Evolutionary conservation across 2,888 invertebrate genomes (phyloP).

Genomic region (Cantharis flavilabris): DNA sequence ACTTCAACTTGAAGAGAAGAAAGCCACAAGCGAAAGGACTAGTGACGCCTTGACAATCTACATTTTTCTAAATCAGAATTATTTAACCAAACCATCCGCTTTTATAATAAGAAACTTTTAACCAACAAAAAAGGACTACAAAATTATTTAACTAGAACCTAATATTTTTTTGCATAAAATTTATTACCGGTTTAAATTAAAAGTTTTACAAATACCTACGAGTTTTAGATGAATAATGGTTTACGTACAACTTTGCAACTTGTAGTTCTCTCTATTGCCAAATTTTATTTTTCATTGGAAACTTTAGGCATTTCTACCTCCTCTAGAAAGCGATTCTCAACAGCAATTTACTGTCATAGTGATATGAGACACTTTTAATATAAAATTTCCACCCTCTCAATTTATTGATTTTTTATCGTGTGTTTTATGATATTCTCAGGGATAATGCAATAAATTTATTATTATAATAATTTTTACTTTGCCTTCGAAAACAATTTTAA

Average conservation of each 20-base stretch:
- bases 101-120: neutral
- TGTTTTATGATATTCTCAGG: neutral
- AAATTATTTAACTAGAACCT: neutral
- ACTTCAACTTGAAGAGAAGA: neutral
- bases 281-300: slow-evolving; percentile 8
- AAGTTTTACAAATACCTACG: slow-evolving; percentile 5
- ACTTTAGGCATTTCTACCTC: slow-evolving; percentile 14
- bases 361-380: slow-evolving; percentile 15
- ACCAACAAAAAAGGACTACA: neutral
- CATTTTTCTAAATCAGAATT: neutral
- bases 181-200: slow-evolving; percentile 13
- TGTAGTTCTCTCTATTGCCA: slow-evolving; percentile 13
- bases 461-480: neutral
- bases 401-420: neutral
- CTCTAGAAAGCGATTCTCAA: slow-evolving; percentile 12
- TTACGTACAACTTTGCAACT: slow-evolving; percentile 7
- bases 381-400: slow-evolving; percentile 4
- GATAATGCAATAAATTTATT: neutral
- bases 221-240: slow-evolving; percentile 16
- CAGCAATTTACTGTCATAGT: slow-evolving; percentile 14
- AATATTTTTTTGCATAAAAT: neutral
- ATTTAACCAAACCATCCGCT: neutral
- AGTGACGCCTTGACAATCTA: slow-evolving; percentile 1
- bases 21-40: neutral
- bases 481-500: neutral